A percentile compares a stretch with the other conserved stretches of the same genome.
Conservation (phyloP, 2,888 invertebrate species). For the Stenotaenia linearis region DNA sequence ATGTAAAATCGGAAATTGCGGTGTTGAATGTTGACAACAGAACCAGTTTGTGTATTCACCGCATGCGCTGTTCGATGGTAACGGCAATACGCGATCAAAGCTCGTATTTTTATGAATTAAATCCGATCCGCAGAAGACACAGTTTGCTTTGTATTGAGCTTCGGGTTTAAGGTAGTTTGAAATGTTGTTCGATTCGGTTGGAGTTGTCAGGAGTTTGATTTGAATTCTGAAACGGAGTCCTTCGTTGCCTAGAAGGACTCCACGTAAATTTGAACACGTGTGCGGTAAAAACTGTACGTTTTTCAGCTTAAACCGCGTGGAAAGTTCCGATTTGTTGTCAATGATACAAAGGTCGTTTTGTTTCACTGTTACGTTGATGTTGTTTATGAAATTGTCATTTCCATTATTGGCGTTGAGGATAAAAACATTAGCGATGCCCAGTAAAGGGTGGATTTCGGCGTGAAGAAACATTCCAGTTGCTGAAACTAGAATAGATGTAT, state of each 20-base stretch:
- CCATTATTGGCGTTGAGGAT: background rate
- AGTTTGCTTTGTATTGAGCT: background rate
- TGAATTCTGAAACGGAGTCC: background rate
- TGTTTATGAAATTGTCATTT: too few species aligned
- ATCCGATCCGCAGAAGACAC: background rate
- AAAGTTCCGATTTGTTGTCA: background rate
- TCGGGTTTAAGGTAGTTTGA: background rate
- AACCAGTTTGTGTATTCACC: background rate
- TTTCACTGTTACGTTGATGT: background rate
- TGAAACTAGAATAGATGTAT: too few species aligned
- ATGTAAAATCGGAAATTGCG: background rate
- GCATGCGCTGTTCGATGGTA: background rate
- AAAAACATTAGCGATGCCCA: background rate
- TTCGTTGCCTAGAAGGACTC: background rate
- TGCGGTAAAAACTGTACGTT: background rate
- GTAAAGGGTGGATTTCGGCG: background rate
- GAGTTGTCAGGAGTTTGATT: background rate
- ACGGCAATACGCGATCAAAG: background rate
- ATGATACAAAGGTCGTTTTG: background rate
- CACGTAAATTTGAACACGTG: background rate
- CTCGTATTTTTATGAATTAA: background rate
- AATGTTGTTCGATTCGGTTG: background rate
- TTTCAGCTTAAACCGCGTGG: background rate
- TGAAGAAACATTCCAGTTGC: background rate
- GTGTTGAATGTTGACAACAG: background rate